A percentile compares a stretch with the other conserved stretches of the same genome.
phyloP scores from a whole-genome alignment of 2,797 vertebrate genomes.

The Ibycter americanus region DNA sequence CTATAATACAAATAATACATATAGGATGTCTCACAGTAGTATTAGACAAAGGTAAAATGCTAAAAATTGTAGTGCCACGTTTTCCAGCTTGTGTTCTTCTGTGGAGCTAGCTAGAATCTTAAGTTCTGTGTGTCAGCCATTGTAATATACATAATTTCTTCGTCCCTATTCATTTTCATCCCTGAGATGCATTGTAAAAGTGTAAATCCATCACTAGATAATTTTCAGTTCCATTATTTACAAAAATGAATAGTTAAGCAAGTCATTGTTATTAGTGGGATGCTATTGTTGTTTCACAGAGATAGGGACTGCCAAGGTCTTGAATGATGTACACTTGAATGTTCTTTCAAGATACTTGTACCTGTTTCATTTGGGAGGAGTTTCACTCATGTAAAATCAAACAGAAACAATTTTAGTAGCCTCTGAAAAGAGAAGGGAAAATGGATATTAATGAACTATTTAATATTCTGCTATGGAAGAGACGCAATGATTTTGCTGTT shows the following conservation, averaged over 20 bases:
- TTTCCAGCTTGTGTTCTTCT: not conserved
- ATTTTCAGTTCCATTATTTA: conserved; percentile 71
- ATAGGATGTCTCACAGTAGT: not conserved
- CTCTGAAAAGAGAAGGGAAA: conserved; percentile 64
- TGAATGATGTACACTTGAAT: conserved; percentile 66
- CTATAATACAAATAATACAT: not conserved
- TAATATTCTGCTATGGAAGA: conserved; percentile 63
- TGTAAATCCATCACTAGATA: conserved; percentile 68
- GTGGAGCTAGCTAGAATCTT: not conserved
- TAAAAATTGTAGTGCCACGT: not conserved
- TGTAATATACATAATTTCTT: conserved; percentile 47
- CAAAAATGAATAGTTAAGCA: conserved; percentile 68
- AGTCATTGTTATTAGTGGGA: conserved; percentile 60
- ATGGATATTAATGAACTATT: conserved; percentile 71
- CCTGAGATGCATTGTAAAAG: conserved; percentile 33
- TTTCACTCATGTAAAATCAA: conserved; percentile 68
- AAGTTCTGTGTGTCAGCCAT: conserved; percentile 11
- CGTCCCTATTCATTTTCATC: conserved; percentile 49
- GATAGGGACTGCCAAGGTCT: conserved; percentile 58
- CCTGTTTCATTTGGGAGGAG: conserved; percentile 69
- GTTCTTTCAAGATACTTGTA: conserved; percentile 69
- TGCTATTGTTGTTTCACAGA: conserved; percentile 52
- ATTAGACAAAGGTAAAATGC: conserved; percentile 1
- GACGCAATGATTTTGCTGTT: conserved; percentile 69
- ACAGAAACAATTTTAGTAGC: conserved; percentile 69